Conservation (phyloP, 2,113 vertebrate species). For the Machaerirhynchus nigripectus region DNA sequence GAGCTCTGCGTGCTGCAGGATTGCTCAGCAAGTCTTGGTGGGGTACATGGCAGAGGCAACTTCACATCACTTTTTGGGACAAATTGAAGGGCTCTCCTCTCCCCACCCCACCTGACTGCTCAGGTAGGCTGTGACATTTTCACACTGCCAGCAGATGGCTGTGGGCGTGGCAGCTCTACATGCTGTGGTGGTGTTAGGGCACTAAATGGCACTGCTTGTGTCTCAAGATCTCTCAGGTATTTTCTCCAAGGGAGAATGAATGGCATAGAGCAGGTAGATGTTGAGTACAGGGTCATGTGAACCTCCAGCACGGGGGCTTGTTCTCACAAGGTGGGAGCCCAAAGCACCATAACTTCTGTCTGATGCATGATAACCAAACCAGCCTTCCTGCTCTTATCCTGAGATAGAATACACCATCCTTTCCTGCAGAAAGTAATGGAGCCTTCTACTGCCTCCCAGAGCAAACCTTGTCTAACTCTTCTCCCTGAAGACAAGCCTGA, state of each 20-base stretch:
- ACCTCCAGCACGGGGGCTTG: rapidly evolving
- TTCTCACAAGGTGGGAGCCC: not conserved
- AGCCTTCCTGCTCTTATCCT: not conserved
- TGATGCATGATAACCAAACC: not conserved
- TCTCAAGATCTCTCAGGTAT: not conserved
- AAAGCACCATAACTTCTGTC: not conserved
- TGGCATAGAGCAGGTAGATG: not conserved
- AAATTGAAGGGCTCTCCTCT: not conserved
- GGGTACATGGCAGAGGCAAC: not conserved
- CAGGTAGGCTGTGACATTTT: not conserved
- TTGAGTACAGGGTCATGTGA: not conserved
- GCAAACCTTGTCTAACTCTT: not conserved
- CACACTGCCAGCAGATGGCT: not conserved
- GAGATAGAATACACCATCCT: not conserved
- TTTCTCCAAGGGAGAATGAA: not conserved
- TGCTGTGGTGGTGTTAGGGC: not conserved
- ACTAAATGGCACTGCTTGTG: not conserved
- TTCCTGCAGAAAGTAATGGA: not conserved
- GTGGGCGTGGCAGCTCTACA: not conserved
- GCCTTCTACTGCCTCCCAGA: not conserved
- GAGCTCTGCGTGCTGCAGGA: not conserved
- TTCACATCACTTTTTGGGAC: not conserved
- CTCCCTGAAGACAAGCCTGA: not conserved
- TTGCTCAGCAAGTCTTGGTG: not conserved
- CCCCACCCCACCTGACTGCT: not conserved